A percentile compares a stretch with the other conserved stretches of the same genome.
Evolutionary conservation across 2,888 invertebrate genomes (phyloP).

Genomic region (Chrysopilus asiliformis): DNA sequence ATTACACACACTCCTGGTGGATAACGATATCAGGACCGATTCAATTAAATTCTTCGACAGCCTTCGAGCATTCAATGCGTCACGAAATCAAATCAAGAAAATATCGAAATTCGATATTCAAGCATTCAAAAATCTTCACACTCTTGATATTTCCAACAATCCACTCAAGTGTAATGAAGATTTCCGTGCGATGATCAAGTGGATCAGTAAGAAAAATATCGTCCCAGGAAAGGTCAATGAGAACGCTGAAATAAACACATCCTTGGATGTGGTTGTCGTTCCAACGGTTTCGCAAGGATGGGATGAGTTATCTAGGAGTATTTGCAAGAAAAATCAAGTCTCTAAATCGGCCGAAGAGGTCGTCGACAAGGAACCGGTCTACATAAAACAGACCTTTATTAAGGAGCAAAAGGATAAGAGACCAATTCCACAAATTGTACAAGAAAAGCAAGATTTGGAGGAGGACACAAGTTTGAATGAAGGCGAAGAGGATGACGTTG

Average conservation of each 20-base stretch:
- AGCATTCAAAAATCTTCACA: conserved; percentile 33
- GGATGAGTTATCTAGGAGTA: conserved; percentile 27
- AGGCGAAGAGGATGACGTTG: conserved; percentile 32
- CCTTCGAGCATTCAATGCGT: conserved; percentile 43
- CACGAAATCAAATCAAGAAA: conserved; percentile 29
- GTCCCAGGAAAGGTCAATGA: conserved; percentile 22
- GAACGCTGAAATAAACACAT: too few species aligned
- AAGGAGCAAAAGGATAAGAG: too few species aligned
- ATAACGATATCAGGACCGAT: conserved; percentile 37
- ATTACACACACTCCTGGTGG: conserved; percentile 51
- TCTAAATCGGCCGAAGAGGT: conserved; percentile 14
- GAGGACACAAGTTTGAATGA: conserved; percentile 29
- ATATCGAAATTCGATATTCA: conserved; percentile 26
- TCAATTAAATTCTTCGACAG: conserved; percentile 39
- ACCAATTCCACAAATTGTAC: too few species aligned
- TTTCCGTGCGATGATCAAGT: conserved; percentile 48
- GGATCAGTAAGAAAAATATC: conserved; percentile 25
- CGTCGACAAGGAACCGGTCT: too few species aligned
- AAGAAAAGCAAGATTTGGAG: conserved; percentile 23
- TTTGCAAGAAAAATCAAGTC: conserved; percentile 26
- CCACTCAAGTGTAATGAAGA: conserved; percentile 54
- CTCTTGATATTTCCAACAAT: conserved; percentile 45
- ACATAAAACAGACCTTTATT: too few species aligned
- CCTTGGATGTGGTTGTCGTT: conserved; percentile 16
- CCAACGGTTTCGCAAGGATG: conserved; percentile 22